These are phyloP conservation scores for Ptychochromis oligacanthus DNA, from an alignment of 2,113 vertebrate species.

Conservation along the genomic window DNA sequence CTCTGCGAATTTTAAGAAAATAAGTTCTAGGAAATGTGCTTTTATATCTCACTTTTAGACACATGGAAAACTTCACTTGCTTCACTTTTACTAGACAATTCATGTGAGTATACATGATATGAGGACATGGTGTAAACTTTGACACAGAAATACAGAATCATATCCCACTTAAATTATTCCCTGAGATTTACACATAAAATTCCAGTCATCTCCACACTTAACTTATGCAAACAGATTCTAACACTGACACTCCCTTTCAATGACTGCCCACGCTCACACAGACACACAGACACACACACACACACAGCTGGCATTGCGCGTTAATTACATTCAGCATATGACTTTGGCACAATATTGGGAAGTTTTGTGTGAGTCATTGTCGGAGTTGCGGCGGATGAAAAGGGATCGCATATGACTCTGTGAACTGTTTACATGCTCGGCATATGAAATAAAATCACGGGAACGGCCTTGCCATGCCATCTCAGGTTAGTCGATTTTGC, in stretches of 20 bases:
- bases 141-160: not conserved
- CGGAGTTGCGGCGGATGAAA: constrained; percentile 38
- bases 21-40: not conserved
- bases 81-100: not conserved
- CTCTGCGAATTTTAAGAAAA: not conserved
- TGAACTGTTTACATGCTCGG: constrained; percentile 14
- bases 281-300: constrained; percentile 1
- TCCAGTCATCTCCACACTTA: not conserved
- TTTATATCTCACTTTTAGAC: not conserved
- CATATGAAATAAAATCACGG: constrained; percentile 25
- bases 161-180: not conserved
- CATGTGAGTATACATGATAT: not conserved
- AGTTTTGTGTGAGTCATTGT: constrained; percentile 60
- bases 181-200: not conserved
- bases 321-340: constrained; percentile 63
- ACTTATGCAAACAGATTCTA: constrained; percentile 27
- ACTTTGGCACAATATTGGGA: constrained; percentile 58
- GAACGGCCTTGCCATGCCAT: constrained; percentile 11
- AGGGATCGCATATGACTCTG: constrained; percentile 36
- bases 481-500: constrained; percentile 27
- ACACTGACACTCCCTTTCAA: not conserved
- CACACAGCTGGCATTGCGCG: constrained; percentile 27
- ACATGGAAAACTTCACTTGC: not conserved
- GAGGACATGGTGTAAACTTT: not conserved
- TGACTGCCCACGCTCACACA: constrained; percentile 18